A percentile compares a stretch with the other conserved stretches of the same genome.
Conservation (phyloP, 2,797 vertebrate species). For the Anas bernieri region DNA sequence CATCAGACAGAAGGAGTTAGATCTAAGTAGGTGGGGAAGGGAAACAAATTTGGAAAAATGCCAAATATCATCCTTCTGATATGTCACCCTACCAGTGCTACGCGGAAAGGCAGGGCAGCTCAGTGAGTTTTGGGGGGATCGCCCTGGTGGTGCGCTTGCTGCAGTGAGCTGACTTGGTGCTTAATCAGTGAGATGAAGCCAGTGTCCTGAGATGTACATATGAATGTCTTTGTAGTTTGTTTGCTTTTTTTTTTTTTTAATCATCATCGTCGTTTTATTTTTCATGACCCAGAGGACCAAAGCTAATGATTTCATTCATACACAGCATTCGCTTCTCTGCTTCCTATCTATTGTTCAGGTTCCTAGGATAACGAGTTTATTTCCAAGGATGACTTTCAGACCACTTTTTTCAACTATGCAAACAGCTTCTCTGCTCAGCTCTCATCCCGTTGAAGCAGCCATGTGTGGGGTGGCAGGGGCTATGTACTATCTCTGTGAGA, state of each 20-base stretch:
- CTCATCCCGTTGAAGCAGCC: slow-evolving; percentile 86
- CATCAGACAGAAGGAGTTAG: background rate
- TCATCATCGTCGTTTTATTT: background rate
- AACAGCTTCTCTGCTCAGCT: slow-evolving; percentile 85
- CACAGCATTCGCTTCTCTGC: slow-evolving; percentile 72
- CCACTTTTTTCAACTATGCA: slow-evolving; percentile 84
- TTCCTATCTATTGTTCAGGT: slow-evolving; percentile 86
- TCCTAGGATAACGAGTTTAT: slow-evolving; percentile 83
- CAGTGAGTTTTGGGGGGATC: background rate
- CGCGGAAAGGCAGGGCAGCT: background rate
- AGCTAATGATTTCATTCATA: slow-evolving; percentile 59
- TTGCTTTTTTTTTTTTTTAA: background rate
- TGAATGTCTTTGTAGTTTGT: slow-evolving; percentile 32
- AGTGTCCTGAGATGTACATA: background rate
- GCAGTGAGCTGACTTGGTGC: background rate
- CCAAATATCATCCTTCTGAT: background rate
- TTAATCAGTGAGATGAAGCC: background rate
- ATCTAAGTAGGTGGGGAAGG: slow-evolving; percentile 12
- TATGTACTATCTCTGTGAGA: slow-evolving; percentile 87
- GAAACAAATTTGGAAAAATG: background rate
- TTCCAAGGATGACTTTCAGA: slow-evolving; percentile 82
- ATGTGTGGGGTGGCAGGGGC: slow-evolving; percentile 86
- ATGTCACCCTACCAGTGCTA: background rate
- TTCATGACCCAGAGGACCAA: slow-evolving; percentile 52
- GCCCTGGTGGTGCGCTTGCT: background rate